A percentile compares a stretch with the other conserved stretches of the same genome.
These are phyloP conservation scores for Heliconius melpomene DNA, from an alignment of 1,140 invertebrate species.

Conservation along the genomic window DNA sequence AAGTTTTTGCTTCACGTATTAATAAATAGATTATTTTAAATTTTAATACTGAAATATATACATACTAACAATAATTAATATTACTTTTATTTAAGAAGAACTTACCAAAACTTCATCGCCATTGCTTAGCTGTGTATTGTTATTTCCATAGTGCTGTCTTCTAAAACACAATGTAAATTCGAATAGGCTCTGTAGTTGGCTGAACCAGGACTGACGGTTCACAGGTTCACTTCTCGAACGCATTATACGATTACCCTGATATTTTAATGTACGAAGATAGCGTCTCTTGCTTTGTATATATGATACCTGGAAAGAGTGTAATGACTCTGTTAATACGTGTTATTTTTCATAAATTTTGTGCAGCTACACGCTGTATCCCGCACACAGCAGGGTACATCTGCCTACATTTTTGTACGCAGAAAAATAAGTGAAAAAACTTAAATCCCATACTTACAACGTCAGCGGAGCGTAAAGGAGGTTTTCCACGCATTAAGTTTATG, in stretches of 20 bases:
- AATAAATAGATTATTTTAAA: no score
- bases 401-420: no score
- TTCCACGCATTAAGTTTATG: constrained; percentile 71
- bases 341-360: no score
- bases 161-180: constrained; percentile 69
- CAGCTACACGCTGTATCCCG: no score
- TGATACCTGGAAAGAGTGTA: constrained; percentile 68
- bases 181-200: constrained; percentile 52
- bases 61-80: neutral
- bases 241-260: constrained; percentile 74
- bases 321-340: fast-evolving
- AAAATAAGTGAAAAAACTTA: neutral
- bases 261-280: constrained; percentile 76
- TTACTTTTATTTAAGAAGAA: neutral
- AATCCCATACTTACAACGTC: constrained; percentile 73
- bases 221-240: constrained; percentile 48
- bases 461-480: constrained; percentile 74
- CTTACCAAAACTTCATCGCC: constrained; percentile 67
- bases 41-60: no score
- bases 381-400: no score
- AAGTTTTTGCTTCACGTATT: no score
- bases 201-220: constrained; percentile 45
- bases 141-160: constrained; percentile 54
- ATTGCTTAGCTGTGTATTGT: constrained; percentile 58
- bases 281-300: constrained; percentile 78